Conservation (phyloP, 1,140 invertebrate genomes). For the Chionoecetes opilio region DNA sequence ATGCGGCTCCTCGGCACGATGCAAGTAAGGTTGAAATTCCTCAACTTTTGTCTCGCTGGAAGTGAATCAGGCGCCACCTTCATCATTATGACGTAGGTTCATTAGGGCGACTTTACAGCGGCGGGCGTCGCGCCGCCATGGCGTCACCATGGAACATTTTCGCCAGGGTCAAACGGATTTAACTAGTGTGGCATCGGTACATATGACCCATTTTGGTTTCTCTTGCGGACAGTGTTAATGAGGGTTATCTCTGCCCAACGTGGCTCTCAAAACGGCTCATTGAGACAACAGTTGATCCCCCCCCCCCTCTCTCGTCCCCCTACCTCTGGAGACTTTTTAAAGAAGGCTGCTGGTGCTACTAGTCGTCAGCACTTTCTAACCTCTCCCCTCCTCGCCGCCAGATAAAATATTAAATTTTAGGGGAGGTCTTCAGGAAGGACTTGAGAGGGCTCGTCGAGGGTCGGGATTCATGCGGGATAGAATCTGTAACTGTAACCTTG, state of each 20-base stretch:
- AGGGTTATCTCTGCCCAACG: conserved; percentile 76
- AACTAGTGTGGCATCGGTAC: conserved; percentile 33
- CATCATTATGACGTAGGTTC: conserved; percentile 61
- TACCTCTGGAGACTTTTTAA: conserved; percentile 39
- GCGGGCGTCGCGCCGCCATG: neutral
- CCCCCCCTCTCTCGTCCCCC: conserved; percentile 22
- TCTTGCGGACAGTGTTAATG: conserved; percentile 67
- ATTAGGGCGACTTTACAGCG: conserved; percentile 69
- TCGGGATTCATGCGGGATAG: conserved; percentile 11
- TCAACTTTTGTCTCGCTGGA: neutral
- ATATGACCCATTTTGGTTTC: conserved; percentile 65
- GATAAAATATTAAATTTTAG: conserved; percentile 56
- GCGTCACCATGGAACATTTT: conserved; percentile 62
- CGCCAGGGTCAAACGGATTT: conserved; percentile 47
- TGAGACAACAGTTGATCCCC: conserved; percentile 77
- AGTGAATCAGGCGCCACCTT: conserved; percentile 53
- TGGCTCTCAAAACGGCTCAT: conserved; percentile 79
- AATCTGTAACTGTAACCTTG: conserved; percentile 2
- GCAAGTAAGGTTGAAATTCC: conserved; percentile 70
- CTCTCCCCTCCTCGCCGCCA: conserved; percentile 35
- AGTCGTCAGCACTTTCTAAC: conserved; percentile 47
- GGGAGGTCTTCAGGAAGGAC: conserved; percentile 24
- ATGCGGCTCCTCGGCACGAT: conserved; percentile 55
- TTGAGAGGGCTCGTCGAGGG: conserved; percentile 23
- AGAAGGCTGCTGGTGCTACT: conserved; percentile 38